Evolutionary conservation across 2,113 vertebrate genomes (phyloP).

Genomic region (Cercopithecus mona): DNA sequence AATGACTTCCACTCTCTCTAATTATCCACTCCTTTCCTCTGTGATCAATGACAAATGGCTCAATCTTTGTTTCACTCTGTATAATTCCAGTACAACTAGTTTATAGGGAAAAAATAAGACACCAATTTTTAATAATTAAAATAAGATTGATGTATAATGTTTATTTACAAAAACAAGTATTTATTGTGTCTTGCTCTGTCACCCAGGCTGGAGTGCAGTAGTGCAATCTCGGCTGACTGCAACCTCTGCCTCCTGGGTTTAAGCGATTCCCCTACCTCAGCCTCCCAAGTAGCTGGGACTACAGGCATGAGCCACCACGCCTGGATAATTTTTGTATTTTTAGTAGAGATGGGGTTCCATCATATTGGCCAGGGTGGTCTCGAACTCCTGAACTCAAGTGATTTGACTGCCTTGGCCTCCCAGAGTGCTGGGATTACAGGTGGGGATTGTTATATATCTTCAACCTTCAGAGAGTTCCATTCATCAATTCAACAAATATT

Average conservation of each 20-base stretch:
- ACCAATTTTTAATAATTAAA: background rate
- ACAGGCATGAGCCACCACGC: no score
- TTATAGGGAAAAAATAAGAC: background rate
- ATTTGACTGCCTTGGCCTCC: no score
- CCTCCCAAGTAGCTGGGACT: no score
- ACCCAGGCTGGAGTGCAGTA: no score
- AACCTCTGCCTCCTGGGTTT: no score
- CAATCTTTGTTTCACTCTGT: background rate
- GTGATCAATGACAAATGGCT: background rate
- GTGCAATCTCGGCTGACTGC: no score
- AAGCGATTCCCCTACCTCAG: no score
- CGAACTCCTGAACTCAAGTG: no score
- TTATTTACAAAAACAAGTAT: background rate
- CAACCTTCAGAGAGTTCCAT: background rate
- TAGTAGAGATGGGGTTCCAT: no score
- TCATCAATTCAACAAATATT: slow-evolving; percentile 6
- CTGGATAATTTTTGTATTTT: no score
- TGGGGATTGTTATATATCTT: background rate
- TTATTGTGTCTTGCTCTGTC: background rate
- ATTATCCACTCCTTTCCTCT: background rate
- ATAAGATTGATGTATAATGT: background rate
- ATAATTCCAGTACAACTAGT: background rate
- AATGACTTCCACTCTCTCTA: background rate
- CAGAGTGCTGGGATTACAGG: no score
- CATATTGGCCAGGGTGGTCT: no score